These are phyloP conservation scores for Gortyna flavago DNA, from an alignment of 2,888 invertebrate species.

Conservation along the genomic window DNA sequence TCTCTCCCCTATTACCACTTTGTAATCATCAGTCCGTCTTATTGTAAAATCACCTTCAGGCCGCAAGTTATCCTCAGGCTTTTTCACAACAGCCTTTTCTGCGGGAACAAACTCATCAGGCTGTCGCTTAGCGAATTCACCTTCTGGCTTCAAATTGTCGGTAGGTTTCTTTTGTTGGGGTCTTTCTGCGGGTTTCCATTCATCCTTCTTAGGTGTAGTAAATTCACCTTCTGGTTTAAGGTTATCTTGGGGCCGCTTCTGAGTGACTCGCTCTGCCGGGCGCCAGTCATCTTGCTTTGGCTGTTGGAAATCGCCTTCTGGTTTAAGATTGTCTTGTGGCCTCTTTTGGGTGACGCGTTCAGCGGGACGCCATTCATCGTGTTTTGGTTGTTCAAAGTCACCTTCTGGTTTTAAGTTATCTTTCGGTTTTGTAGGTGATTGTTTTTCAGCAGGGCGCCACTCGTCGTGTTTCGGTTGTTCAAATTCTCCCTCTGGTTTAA, in stretches of 20 bases:
- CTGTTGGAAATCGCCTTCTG: slow-evolving; percentile 77
- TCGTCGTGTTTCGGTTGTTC: slow-evolving; percentile 72
- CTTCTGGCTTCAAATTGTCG: slow-evolving; percentile 90
- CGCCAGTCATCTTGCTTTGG: slow-evolving; percentile 77
- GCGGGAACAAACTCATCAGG: slow-evolving; percentile 81
- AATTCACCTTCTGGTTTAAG: slow-evolving; percentile 89
- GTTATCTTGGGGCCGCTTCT: slow-evolving; percentile 70
- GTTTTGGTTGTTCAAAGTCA: slow-evolving; percentile 74
- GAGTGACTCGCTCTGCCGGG: slow-evolving; percentile 75
- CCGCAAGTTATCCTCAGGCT: slow-evolving; percentile 62
- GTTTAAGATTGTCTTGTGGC: slow-evolving; percentile 86
- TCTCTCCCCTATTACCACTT: slow-evolving; percentile 91
- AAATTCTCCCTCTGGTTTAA: slow-evolving; percentile 90
- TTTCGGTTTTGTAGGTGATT: slow-evolving; percentile 82
- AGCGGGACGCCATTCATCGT: slow-evolving; percentile 83
- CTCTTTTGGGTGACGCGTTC: slow-evolving; percentile 81
- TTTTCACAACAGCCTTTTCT: slow-evolving; percentile 80
- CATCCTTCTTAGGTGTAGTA: slow-evolving; percentile 83
- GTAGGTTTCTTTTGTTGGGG: slow-evolving; percentile 81
- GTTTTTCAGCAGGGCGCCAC: slow-evolving; percentile 59
- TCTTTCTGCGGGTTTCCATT: slow-evolving; percentile 86
- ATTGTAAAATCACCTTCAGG: slow-evolving; percentile 91
- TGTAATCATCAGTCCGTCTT: slow-evolving; percentile 90
- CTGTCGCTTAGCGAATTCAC: slow-evolving; percentile 85
- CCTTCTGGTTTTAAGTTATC: slow-evolving; percentile 77